These are phyloP conservation scores for Sebastes schlegelii DNA, from an alignment of 2,113 vertebrate species.

Conservation along the genomic window DNA sequence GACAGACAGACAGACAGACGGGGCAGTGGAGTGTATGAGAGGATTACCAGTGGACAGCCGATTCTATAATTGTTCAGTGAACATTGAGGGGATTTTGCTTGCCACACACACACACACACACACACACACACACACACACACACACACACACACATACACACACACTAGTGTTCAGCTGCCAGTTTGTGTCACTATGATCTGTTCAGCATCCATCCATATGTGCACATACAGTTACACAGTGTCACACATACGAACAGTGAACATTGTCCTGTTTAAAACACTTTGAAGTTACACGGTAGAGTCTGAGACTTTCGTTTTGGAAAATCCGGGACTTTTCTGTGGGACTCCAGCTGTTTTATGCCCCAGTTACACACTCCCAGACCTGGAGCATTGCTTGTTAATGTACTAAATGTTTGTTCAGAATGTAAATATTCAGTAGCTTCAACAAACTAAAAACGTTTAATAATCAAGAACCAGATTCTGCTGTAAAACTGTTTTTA, in stretches of 20 bases:
- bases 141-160: constrained; percentile 39
- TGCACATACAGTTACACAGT: constrained; percentile 29
- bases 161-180: constrained; percentile 56
- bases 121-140: constrained; percentile 40
- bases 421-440: background rate
- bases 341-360: constrained; percentile 25
- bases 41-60: constrained; percentile 82
- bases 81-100: constrained; percentile 73
- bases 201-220: constrained; percentile 58
- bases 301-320: background rate
- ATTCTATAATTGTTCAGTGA: constrained; percentile 84
- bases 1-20: constrained; percentile 68
- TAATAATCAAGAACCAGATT: constrained; percentile 3
- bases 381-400: background rate
- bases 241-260: background rate
- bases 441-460: background rate
- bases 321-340: constrained; percentile 18
- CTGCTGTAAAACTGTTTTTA: background rate
- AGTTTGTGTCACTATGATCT: constrained; percentile 57
- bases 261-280: background rate
- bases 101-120: constrained; percentile 45
- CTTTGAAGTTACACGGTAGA: background rate
- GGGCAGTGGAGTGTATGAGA: constrained; percentile 81
- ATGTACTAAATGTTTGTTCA: background rate
- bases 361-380: constrained; percentile 1